Evolutionary conservation across 37 sponge, comb jelly and placozoan species (phyloP).

Genomic region (Aplysina aerophoba): DNA sequence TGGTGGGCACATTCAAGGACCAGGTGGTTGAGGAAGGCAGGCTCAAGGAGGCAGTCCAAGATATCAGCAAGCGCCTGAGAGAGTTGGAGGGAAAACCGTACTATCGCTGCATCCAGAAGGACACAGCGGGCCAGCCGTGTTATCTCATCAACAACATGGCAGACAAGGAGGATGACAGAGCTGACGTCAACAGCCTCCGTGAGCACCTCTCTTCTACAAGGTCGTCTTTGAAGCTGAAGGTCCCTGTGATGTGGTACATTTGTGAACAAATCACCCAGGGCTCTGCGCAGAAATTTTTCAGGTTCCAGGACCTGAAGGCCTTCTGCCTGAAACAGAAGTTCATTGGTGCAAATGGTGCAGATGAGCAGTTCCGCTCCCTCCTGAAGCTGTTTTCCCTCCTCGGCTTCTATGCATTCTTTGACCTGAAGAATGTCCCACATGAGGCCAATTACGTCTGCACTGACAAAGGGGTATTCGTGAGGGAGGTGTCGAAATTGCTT

Average conservation of each 20-base stretch:
- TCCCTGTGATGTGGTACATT: slow-evolving; percentile 19
- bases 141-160: slow-evolving; percentile 1
- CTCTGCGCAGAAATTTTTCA: not conserved
- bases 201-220: not conserved
- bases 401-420: slow-evolving; percentile 19
- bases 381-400: not conserved
- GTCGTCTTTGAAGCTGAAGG: not conserved
- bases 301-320: slow-evolving; percentile 1
- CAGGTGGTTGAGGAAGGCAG: not conserved
- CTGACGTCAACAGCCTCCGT: not conserved
- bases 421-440: not conserved
- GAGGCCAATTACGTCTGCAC: slow-evolving; percentile 1
- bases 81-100: not conserved
- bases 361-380: not conserved
- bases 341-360: not conserved
- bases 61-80: not conserved
- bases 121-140: not conserved
- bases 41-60: not conserved
- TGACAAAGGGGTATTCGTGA: too few relatives aligned
- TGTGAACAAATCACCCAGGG: not conserved
- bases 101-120: not conserved
- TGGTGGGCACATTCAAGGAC: slow-evolving; percentile 9
- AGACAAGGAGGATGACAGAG: not conserved
- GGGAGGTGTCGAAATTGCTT: too few relatives aligned
- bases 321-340: not conserved